phyloP scores from a whole-genome alignment of 2,888 invertebrate genomes.

The Octonoba sinensis region DNA sequence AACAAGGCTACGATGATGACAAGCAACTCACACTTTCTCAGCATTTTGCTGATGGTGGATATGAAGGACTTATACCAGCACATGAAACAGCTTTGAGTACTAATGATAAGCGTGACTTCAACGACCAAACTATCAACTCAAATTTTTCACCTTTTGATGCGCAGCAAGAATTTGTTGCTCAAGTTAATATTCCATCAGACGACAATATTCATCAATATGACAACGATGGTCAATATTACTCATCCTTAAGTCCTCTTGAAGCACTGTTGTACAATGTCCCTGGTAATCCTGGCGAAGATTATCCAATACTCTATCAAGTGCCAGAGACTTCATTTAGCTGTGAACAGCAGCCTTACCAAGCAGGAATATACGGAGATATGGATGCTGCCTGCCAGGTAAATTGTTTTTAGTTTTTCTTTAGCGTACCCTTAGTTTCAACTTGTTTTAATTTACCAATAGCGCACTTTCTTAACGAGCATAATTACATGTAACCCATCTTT shows the following conservation, averaged over 20 bases:
- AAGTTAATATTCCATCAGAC: too few species aligned
- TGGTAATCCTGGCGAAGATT: constrained; percentile 55
- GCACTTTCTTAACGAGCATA: neutral
- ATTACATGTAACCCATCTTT: too few species aligned
- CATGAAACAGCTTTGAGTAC: too few species aligned
- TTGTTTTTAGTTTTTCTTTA: too few species aligned
- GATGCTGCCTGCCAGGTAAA: constrained; percentile 56
- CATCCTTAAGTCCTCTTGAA: constrained; percentile 28
- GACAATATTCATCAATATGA: constrained; percentile 5
- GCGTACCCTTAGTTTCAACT: neutral
- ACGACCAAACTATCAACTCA: too few species aligned
- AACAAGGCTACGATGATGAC: too few species aligned
- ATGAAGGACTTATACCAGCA: too few species aligned
- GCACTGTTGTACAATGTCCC: constrained; percentile 32
- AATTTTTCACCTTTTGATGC: too few species aligned
- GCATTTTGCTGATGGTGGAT: too few species aligned
- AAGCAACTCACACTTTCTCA: too few species aligned
- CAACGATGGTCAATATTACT: constrained; percentile 2
- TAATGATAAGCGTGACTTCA: too few species aligned
- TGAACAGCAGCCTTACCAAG: constrained; percentile 41
- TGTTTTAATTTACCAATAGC: neutral
- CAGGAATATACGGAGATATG: constrained; percentile 58
- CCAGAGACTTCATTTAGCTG: constrained; percentile 51
- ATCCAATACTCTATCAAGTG: constrained; percentile 56
- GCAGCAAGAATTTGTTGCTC: too few species aligned